These are phyloP conservation scores for Himalopsyche tibetana DNA, from an alignment of 2,888 invertebrate species.

Conservation along the genomic window DNA sequence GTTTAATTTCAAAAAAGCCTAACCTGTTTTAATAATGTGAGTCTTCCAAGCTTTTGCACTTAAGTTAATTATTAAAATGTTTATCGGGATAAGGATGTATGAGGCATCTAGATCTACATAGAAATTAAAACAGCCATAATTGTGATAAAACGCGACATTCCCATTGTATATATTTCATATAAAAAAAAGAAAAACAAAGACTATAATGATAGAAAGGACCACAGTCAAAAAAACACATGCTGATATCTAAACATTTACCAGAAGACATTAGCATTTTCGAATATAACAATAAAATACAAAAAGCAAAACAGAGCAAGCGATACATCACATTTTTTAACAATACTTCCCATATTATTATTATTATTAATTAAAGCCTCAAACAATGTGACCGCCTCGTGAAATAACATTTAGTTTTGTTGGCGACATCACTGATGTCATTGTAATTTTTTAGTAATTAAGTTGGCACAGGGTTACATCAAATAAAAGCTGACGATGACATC, in stretches of 20 bases:
- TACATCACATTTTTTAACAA: neutral
- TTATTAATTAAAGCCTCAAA: neutral
- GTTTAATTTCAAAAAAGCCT: too few species aligned
- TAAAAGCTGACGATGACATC: too few species aligned
- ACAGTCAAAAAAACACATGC: conserved; percentile 31
- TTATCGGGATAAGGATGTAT: conserved; percentile 47
- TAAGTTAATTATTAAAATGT: neutral
- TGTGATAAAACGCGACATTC: conserved; percentile 61
- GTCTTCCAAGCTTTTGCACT: neutral
- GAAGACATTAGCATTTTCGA: conserved; percentile 18
- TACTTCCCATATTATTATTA: neutral
- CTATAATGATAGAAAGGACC: neutral
- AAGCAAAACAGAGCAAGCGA: conserved; percentile 20
- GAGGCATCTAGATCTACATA: conserved; percentile 62
- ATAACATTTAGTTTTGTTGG: neutral
- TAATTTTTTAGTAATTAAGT: too few species aligned
- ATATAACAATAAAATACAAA: neutral
- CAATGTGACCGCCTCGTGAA: neutral
- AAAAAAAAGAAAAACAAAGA: conserved; percentile 23
- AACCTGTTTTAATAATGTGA: neutral
- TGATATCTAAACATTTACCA: conserved; percentile 32
- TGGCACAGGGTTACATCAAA: too few species aligned
- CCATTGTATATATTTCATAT: conserved; percentile 60
- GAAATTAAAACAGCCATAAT: conserved; percentile 62
- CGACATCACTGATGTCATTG: too few species aligned